Base-by-base conservation (phyloP, 2,888 invertebrate species). In the Quadriops clusia region DNA sequence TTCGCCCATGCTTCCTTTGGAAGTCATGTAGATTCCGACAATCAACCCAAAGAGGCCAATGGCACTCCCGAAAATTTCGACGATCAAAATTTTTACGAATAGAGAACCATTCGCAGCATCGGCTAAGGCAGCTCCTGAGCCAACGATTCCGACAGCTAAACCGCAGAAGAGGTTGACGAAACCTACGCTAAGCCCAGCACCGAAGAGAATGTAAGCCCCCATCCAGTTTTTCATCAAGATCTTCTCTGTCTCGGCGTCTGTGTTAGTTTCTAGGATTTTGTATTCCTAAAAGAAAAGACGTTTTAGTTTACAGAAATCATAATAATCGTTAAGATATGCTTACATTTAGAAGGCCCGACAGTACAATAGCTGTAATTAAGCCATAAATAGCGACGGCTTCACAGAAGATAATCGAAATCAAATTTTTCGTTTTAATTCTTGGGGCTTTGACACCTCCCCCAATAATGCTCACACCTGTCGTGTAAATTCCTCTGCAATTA, bases 311-410 rank as follows among this genome's bases (percentile, higher is more conserved):
- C n/a, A n/a, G n/a, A n/a, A n/a, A n/a, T n/a, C n/a, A n/a, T n/a
- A n/a, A n/a, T n/a, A n/a, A n/a, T n/a, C n/a, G n/a, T n/a, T n/a
- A n/a, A n/a, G n/a, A n/a, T n/a, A n/a, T n/a, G n/a, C n/a, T n/a
- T n/a, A 60, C 60, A 39, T 81, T 81, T 46, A 89, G 64, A 58
- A 79, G 74, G 43, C 90, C 90, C 22, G 89, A 86, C 37, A 98
- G 71, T 20, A 98, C 94, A 56, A 98, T 97, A 25, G 98, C 95
- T 50, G 95, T 93, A 53, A 98, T 98, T 41, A 98, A 72, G 15
- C 98, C 98, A 63, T 98, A 98, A 64, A 98, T 98, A 42, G 98
- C 98, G 3, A 98, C 98, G 43, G 98, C 98, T 67, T 99, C 98
- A 60, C 98, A 98, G 70, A 98, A 98, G 63, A 98, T 98, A 49